Base-by-base conservation (phyloP, 2,888 invertebrate species). In the Troilus luridus region DNA sequence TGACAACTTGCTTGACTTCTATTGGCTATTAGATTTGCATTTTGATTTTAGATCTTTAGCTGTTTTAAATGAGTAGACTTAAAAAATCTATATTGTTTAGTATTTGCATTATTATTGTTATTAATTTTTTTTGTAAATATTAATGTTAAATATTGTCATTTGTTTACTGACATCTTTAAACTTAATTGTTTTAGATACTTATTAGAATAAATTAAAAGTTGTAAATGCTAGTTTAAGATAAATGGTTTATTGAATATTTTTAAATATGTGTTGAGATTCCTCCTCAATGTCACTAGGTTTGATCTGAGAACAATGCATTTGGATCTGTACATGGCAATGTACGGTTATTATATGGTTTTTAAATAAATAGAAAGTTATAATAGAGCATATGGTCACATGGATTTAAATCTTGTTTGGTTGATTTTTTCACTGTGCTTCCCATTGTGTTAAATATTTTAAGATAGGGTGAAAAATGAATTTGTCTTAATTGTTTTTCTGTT, bases 21-120 rank as follows among this genome's bases (percentile, higher is more conserved):
- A 60, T 27, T 41, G n/a, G 60, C 60, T 27, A 27, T 62, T 60
- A 60, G 88, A 60, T 19, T 88, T 89, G 54, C 64, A 89, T 89
- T 89, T 89, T 89, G 60, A 54, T 89, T 89, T 88, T 89, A 64
- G 19, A 88, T 56, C 67, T 77, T 67, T 89, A 64, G 88, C 88
- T 64, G 19, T 89, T 21, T 67, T 89, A 89, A 77, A 85, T 85
- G 21, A 56, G 85, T 85, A 56, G 85, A 56, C n/a, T 21, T n/a
- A 56, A 10, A 56, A n/a, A 56, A 6, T 56, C 85, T 85, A 56
- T 58, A 85, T 85, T 85, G n/a, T 85, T 21, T 85, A 85, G 85
- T 85, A 85, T 85, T 85, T 85, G 85, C 85, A 54, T 85, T 77
- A 41, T 77, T 77, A 17, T 41, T 77, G 17, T 77, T 41, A 77